Evolutionary conservation across 2,888 invertebrate genomes (phyloP), one percentile per base, ranked within the genome.

Genomic region (Halictus ligatus): DNA sequence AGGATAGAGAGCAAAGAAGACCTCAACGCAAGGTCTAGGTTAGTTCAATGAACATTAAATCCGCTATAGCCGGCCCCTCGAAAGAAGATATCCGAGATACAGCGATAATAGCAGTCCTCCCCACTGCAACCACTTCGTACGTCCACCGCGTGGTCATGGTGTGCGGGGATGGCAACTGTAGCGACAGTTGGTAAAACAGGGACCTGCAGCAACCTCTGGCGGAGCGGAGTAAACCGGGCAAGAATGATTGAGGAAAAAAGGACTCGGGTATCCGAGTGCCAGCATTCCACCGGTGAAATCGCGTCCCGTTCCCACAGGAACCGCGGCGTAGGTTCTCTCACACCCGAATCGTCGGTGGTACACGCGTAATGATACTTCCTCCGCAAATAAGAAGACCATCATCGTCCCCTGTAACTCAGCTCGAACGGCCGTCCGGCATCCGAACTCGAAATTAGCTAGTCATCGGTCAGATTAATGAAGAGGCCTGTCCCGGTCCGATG

Each of bases 381-480:
- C 21, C 50, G 35, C 50, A 77, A 77, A 77, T 77, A 77, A 77
- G 77, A 77, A 69, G 67, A 69, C 60, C 48, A 25, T 29, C 48
- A 25, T 64, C 58, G 67, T 73, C 50, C n/a, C 75, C 29, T 29
- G 46, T 69, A 15, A 8, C 77, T 35, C 40, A 0, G 25, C n/a
- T 13, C 25, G 50, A 40, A 18, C 21, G 13, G 48, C 35, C 46
- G 67, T 15, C 13, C 50, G 35, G n/a, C 48, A 71, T 64, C 67
- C 69, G 35, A 54, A 67, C 73, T 77, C 21, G 60, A 87, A 89
- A 89, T 89, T 80, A 87, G 85, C 83, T 80, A 89, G 83, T 89
- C 87, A 85, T 81, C 74, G 76, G 40, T 54, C 80, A 75, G 83
- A 84, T 72, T 81, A 86, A 86, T 81, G 82, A 81, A 76, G 54